These are phyloP conservation scores for Syrphus vitripennis DNA, from an alignment of 2,888 invertebrate genomes.

Conservation along the genomic window DNA sequence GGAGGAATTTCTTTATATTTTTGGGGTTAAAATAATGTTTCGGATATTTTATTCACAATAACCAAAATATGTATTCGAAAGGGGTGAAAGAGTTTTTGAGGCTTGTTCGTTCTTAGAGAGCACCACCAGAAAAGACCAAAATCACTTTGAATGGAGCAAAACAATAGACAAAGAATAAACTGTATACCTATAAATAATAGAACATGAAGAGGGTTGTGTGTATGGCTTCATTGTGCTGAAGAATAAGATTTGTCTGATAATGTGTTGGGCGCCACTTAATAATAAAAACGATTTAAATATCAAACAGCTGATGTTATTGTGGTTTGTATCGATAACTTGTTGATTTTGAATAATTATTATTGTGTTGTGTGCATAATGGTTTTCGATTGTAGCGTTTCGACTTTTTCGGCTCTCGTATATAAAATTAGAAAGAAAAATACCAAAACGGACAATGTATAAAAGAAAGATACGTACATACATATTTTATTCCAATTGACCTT, in stretches of 20 bases:
- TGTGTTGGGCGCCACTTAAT: conserved; percentile 44
- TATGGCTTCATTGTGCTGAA: conserved; percentile 6
- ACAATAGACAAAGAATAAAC: background rate
- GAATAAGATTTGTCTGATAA: conserved; percentile 11
- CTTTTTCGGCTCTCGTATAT: background rate
- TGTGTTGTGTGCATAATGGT: conserved; percentile 3
- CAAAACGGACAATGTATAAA: background rate
- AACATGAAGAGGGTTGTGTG: conserved; percentile 38
- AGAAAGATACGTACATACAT: no score
- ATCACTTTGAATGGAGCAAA: conserved; percentile 31
- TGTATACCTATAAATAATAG: conserved; percentile 12
- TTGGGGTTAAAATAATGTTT: conserved; percentile 15
- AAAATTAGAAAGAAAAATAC: background rate
- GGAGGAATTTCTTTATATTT: background rate
- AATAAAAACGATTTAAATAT: conserved; percentile 31
- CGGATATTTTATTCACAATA: background rate
- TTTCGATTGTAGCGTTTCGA: background rate
- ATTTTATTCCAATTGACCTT: conserved; percentile 47
- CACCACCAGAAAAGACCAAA: conserved; percentile 22
- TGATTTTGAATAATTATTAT: conserved; percentile 54
- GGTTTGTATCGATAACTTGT: conserved; percentile 59
- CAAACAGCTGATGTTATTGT: conserved; percentile 51
- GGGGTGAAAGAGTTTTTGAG: conserved; percentile 17
- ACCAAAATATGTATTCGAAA: conserved; percentile 20
- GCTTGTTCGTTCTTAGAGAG: conserved; percentile 21